A percentile compares a stretch with the other conserved stretches of the same genome.
Conservation (phyloP, 2,113 vertebrate genomes). For the Turdus rufiventris region DNA sequence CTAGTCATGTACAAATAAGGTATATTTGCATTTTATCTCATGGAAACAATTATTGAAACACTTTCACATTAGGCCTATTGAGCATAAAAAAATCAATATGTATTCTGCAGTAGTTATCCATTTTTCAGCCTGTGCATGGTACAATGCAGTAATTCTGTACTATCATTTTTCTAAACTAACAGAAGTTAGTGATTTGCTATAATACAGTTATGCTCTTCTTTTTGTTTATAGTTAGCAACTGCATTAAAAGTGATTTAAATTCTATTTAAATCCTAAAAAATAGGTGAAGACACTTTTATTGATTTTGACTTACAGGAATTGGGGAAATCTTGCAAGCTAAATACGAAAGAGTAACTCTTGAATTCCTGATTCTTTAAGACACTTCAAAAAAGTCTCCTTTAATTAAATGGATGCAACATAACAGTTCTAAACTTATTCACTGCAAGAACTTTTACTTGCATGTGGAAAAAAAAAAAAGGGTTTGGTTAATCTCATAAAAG, state of each 20-base stretch:
- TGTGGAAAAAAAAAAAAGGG: not conserved
- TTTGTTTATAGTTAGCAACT: not conserved
- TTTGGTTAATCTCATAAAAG: rapidly evolving
- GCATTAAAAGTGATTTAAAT: not conserved
- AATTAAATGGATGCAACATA: not conserved
- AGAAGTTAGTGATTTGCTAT: not conserved
- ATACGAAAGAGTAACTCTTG: not conserved
- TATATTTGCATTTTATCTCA: not conserved
- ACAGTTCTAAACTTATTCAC: not conserved
- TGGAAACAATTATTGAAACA: not conserved
- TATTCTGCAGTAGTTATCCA: not conserved
- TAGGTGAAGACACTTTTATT: not conserved
- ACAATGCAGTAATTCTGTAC: not conserved
- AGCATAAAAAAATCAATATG: not conserved
- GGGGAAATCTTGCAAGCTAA: not conserved
- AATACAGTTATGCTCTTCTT: not conserved
- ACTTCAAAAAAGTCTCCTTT: not conserved
- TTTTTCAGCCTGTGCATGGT: not conserved
- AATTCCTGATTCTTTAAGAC: not conserved
- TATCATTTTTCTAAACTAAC: not conserved
- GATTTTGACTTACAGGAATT: not conserved
- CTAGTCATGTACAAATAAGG: not conserved
- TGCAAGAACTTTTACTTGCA: not conserved
- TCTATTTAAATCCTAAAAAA: not conserved
- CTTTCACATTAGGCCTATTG: not conserved